Evolutionary conservation across 2,888 invertebrate genomes (phyloP), one percentile per base, ranked within the genome.

Genomic region (Archaeoteleia sp.): DNA sequence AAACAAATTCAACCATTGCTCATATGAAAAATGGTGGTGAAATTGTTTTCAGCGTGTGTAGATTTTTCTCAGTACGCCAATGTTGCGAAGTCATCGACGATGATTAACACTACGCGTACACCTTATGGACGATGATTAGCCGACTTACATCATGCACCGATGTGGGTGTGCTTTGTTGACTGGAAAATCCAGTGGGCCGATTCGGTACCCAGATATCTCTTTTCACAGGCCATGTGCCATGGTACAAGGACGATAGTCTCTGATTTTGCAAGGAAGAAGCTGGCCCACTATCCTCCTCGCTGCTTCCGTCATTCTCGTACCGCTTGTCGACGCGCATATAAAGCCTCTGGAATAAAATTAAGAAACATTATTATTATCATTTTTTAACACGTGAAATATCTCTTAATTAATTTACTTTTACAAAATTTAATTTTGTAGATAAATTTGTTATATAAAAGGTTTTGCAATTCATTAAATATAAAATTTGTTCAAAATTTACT

Each of bases 201-300:
- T 63, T 83, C 62, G 80, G 80, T 20, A 43, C 42, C 86, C 80
- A 86, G 67, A 76, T 74, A 58, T 82, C 84, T 74, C 84, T 86
- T 76, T 88, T 89, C 32, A 89, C 87, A 3, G 90, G 89, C 90
- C 90, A 90, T 8, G 89, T 88, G n/a, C 89, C 90, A 74, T 89
- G 89, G 76, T 88, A 89, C 55, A 88, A 84, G 32, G 87, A 84
- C 7, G 87, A 83, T 57, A 88, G 69, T 70, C 79, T 83, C 68
- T 82, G 77, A 25, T 71, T 69, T 40, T 77, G 78, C 37, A 77
- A 30, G 8, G 75, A 72, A 23, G 74, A 67, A 39, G 74, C 77
- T 20, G 74, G 75, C 55, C 77, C 79, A 66, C 68, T 71, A 6
- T 83, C 83, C 37, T 84, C 84, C 39, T 80, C 79, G 63, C 78